phyloP scores from a whole-genome alignment of 2,888 invertebrate genomes.

The Escarpia spicata region DNA sequence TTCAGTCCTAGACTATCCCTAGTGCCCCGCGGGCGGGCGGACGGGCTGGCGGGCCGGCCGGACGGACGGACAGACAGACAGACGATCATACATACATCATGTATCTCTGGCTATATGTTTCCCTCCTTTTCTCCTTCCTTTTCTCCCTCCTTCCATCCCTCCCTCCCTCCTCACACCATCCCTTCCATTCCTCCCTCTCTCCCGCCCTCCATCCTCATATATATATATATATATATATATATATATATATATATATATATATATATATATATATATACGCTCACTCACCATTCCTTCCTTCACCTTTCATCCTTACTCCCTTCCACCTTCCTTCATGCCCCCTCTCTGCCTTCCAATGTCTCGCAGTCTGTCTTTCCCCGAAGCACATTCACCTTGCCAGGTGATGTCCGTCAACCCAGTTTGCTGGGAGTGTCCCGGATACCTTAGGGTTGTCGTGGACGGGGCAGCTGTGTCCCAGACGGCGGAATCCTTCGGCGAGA shows the following conservation, averaged over 20 bases:
- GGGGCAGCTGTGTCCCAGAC: not conserved
- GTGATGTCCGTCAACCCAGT: not conserved
- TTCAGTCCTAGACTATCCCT: too few species aligned
- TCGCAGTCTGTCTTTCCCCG: not conserved
- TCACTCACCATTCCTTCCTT: not conserved
- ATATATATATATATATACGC: not conserved
- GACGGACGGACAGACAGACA: not conserved
- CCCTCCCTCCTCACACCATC: not conserved
- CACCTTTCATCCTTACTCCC: not conserved
- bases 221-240: not conserved
- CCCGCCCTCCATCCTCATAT: too few species aligned
- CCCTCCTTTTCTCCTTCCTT: not conserved
- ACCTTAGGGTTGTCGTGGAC: not conserved
- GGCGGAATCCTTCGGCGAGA: not conserved
- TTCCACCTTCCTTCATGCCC: too few species aligned
- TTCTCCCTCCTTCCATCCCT: slow-evolving; percentile 26
- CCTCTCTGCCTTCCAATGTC: not conserved
- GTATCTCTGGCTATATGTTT: not conserved
- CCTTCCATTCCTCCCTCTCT: not conserved
- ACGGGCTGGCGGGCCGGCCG: too few species aligned
- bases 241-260: not conserved
- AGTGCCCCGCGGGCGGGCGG: too few species aligned
- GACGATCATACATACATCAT: too few species aligned
- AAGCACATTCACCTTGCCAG: not conserved
- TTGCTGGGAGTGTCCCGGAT: not conserved